Conservation (phyloP, 2,113 vertebrate genomes). For the Datnioides undecimradiatus region DNA sequence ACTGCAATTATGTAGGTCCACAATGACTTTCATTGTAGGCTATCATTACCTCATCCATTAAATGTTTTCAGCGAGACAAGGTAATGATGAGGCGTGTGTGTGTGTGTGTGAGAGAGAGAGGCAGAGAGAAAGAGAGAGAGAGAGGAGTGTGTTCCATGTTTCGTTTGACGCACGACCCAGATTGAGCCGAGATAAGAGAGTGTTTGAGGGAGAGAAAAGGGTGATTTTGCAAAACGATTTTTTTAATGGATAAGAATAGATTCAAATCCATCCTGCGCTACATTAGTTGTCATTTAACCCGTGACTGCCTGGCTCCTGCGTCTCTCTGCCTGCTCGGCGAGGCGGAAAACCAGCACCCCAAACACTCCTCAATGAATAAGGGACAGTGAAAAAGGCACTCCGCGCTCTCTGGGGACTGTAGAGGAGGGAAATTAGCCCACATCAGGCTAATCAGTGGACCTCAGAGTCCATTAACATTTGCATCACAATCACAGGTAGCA, state of each 20-base stretch:
- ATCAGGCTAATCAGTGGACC: slow-evolving; percentile 78
- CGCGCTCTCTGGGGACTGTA: slow-evolving; percentile 63
- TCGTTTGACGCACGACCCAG: slow-evolving; percentile 30
- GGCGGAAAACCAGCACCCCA: slow-evolving; percentile 92
- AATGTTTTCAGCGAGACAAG: slow-evolving; percentile 42
- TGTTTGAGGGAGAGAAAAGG: background rate
- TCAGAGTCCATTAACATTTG: slow-evolving; percentile 86
- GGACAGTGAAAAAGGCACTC: slow-evolving; percentile 85
- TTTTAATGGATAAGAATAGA: background rate
- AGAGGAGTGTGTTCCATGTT: background rate
- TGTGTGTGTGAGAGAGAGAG: background rate
- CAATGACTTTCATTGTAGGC: slow-evolving; percentile 19
- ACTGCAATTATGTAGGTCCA: slow-evolving; percentile 34
- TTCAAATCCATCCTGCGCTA: background rate
- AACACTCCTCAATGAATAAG: slow-evolving; percentile 88
- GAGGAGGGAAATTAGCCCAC: slow-evolving; percentile 79
- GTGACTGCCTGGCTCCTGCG: slow-evolving; percentile 58
- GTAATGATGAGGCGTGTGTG: slow-evolving; percentile 24
- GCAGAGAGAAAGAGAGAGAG: background rate
- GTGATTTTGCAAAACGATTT: accelerated
- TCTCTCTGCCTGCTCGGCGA: slow-evolving; percentile 83
- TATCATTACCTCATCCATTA: slow-evolving; percentile 47
- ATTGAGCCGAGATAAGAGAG: slow-evolving; percentile 28
- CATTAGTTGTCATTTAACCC: slow-evolving; percentile 76
- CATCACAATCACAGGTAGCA: slow-evolving; percentile 85